A percentile compares a stretch with the other conserved stretches of the same genome.
phyloP scores from a whole-genome alignment of 2,797 vertebrate species.

The Salmo trutta region DNA sequence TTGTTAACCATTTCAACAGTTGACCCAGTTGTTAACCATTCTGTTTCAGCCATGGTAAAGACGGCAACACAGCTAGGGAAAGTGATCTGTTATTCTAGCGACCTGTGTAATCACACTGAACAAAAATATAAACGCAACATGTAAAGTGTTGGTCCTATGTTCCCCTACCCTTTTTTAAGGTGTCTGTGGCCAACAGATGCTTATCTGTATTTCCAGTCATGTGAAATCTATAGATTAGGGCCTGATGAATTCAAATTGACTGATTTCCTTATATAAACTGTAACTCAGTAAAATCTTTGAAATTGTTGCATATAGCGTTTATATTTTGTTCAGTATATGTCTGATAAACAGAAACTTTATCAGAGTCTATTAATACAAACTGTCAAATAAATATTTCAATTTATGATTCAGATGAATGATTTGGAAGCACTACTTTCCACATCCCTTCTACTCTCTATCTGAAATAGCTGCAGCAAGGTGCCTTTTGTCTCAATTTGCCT shows the following conservation, averaged over 20 bases:
- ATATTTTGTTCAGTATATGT: background rate
- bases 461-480: slow-evolving; percentile 5
- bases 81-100: slow-evolving; percentile 25
- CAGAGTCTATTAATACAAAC: background rate
- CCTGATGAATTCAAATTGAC: too few species aligned
- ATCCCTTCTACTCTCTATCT: background rate
- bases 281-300: too few species aligned
- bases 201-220: too few species aligned
- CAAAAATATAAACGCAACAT: too few species aligned
- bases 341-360: background rate
- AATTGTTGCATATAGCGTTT: too few species aligned
- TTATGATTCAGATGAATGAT: background rate
- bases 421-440: background rate
- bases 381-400: background rate
- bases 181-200: too few species aligned
- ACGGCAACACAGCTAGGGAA: slow-evolving; percentile 25
- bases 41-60: slow-evolving; percentile 16
- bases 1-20: too few species aligned
- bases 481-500: background rate
- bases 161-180: too few species aligned
- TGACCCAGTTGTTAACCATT: background rate
- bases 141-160: too few species aligned
- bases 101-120: slow-evolving; percentile 19
- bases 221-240: too few species aligned
- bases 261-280: too few species aligned